phyloP scores from a whole-genome alignment of 2,113 vertebrate genomes.

The Orycteropus afer region DNA sequence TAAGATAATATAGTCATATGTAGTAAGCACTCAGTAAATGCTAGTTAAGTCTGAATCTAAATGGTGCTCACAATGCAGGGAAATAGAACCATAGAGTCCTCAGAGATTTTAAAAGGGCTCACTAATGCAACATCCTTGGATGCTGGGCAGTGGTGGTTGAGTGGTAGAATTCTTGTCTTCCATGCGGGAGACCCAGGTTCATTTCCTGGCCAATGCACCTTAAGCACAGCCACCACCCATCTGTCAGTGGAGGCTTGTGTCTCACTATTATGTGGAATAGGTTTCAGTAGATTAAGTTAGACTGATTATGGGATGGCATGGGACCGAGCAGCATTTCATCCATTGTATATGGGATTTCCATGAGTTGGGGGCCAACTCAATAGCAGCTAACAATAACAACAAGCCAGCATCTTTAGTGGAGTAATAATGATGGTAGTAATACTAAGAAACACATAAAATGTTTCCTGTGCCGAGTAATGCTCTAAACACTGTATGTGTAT shows the following conservation, averaged over 20 bases:
- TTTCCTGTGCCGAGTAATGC: background rate
- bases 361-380: background rate
- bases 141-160: background rate
- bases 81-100: background rate
- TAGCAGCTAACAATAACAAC: background rate
- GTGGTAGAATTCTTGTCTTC: background rate
- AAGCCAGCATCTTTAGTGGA: no score
- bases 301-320: background rate
- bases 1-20: background rate
- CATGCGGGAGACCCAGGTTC: background rate
- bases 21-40: background rate
- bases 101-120: background rate
- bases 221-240: background rate
- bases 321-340: background rate
- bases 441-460: background rate
- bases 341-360: no score
- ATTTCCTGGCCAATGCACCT: background rate
- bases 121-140: background rate
- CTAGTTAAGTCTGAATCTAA: constrained; percentile 15
- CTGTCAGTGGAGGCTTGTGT: background rate
- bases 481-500: background rate
- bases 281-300: background rate
- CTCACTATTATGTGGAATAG: background rate
- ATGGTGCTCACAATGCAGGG: background rate
- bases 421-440: accelerated